Conservation (phyloP, 2,113 vertebrate species). For the Tachycineta bicolor region DNA sequence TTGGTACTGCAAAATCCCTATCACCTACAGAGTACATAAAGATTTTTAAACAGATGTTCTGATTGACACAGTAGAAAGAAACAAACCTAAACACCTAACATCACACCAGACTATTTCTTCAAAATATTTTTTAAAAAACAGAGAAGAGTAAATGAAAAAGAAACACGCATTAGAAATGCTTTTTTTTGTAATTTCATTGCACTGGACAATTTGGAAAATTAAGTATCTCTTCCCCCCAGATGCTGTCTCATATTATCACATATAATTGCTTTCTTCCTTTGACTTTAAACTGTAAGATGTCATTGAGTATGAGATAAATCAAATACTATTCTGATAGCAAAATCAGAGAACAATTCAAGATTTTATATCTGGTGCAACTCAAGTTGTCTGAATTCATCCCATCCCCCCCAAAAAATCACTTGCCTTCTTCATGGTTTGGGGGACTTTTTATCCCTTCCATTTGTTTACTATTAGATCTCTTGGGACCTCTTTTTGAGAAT, state of each 20-base stretch:
- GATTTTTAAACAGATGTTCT: not conserved
- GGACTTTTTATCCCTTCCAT: not conserved
- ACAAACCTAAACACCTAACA: not conserved
- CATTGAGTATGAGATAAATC: not conserved
- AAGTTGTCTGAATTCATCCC: not conserved
- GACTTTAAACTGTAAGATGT: not conserved
- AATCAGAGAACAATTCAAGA: not conserved
- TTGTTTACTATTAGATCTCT: not conserved
- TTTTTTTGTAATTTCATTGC: not conserved
- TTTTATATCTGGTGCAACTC: not conserved
- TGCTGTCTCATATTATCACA: not conserved
- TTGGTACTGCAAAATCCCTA: not conserved
- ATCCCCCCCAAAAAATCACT: not conserved
- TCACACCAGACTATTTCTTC: fast-evolving
- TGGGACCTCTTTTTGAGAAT: not conserved
- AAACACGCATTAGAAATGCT: not conserved
- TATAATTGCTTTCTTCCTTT: not conserved
- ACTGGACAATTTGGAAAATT: not conserved
- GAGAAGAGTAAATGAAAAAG: not conserved
- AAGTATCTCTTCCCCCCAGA: not conserved
- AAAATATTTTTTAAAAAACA: not conserved
- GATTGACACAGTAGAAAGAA: not conserved
- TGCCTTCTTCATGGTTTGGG: not conserved
- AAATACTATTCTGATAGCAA: not conserved
- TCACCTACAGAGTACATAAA: not conserved